Conservation (phyloP, 2,888 invertebrate species). For the Augiades crinisus region DNA sequence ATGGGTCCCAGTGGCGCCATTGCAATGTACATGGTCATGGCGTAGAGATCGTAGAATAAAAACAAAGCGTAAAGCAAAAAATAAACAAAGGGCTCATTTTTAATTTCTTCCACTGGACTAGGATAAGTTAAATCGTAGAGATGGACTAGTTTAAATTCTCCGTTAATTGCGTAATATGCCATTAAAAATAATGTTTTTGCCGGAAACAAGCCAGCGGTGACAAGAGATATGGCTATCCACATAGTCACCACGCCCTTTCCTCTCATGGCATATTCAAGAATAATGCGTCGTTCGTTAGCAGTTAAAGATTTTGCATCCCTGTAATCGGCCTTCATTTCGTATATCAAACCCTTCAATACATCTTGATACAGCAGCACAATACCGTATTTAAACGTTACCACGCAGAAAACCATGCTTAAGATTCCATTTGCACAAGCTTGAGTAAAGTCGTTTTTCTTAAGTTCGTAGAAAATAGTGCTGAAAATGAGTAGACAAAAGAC, state of each 20-base stretch:
- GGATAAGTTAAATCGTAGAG: slow-evolving; percentile 53
- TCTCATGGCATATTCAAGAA: slow-evolving; percentile 1
- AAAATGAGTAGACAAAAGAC: slow-evolving; percentile 29
- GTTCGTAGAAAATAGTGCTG: slow-evolving; percentile 32
- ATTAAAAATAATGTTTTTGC: slow-evolving; percentile 3
- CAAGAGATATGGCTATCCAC: slow-evolving; percentile 2
- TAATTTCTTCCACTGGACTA: slow-evolving; percentile 41
- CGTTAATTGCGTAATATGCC: slow-evolving; percentile 17
- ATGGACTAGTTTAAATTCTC: slow-evolving; percentile 43
- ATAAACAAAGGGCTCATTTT: slow-evolving; percentile 38
- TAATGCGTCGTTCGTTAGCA: not conserved
- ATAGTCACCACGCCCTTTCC: slow-evolving; percentile 3
- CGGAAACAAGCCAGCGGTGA: not conserved
- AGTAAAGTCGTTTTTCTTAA: slow-evolving; percentile 31
- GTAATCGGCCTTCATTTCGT: slow-evolving; percentile 18
- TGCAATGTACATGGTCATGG: slow-evolving; percentile 6
- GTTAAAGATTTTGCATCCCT: not conserved
- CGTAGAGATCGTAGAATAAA: slow-evolving; percentile 12
- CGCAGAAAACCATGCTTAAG: slow-evolving; percentile 29
- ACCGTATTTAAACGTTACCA: slow-evolving; percentile 32
- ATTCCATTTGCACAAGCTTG: slow-evolving; percentile 37
- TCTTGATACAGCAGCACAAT: slow-evolving; percentile 37
- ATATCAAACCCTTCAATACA: slow-evolving; percentile 7
- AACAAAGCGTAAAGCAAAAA: slow-evolving; percentile 22
- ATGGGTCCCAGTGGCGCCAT: slow-evolving; percentile 9